A percentile compares a stretch with the other conserved stretches of the same genome.
phyloP scores from a whole-genome alignment of 1,140 invertebrate species.

The Bradysia coprophila region DNA sequence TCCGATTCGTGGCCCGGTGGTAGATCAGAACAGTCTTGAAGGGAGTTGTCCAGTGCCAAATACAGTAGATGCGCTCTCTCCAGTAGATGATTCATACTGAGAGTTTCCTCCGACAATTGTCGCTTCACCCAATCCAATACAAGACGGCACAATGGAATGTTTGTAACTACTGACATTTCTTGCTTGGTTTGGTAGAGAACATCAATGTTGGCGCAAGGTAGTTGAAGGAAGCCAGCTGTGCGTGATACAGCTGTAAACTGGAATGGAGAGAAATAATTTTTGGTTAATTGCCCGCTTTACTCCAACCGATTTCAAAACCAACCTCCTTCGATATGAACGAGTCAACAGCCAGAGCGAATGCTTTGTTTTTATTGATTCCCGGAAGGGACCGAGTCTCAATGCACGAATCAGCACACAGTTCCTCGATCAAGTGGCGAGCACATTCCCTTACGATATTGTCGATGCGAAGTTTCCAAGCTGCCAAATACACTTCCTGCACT shows the following conservation, averaged over 20 bases:
- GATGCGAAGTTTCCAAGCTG: constrained; percentile 55
- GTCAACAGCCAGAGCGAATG: constrained; percentile 43
- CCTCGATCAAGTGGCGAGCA: constrained; percentile 43
- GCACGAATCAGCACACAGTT: constrained; percentile 47
- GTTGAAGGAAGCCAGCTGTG: constrained; percentile 26
- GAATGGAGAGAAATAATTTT: constrained; percentile 7
- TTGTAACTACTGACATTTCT: constrained; percentile 37
- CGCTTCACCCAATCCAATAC: constrained; percentile 48
- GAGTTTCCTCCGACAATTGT: constrained; percentile 27
- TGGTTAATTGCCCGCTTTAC: too few species aligned
- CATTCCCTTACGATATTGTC: constrained; percentile 48
- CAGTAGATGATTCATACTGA: constrained; percentile 26
- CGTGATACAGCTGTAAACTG: constrained; percentile 38
- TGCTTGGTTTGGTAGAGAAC: constrained; percentile 39
- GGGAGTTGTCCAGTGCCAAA: constrained; percentile 48
- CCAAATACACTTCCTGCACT: constrained; percentile 47
- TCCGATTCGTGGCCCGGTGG: constrained; percentile 33
- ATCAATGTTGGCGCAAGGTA: constrained; percentile 46
- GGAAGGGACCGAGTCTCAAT: constrained; percentile 47
- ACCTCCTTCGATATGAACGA: constrained; percentile 47
- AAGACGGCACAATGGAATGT: constrained; percentile 38
- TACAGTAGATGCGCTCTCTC: constrained; percentile 59
- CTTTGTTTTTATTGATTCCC: constrained; percentile 39
- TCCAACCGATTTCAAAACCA: too few species aligned
- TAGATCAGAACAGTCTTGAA: constrained; percentile 63